phyloP scores from a whole-genome alignment of 2,888 invertebrate genomes.

The Polydrusus pterygomalis region DNA sequence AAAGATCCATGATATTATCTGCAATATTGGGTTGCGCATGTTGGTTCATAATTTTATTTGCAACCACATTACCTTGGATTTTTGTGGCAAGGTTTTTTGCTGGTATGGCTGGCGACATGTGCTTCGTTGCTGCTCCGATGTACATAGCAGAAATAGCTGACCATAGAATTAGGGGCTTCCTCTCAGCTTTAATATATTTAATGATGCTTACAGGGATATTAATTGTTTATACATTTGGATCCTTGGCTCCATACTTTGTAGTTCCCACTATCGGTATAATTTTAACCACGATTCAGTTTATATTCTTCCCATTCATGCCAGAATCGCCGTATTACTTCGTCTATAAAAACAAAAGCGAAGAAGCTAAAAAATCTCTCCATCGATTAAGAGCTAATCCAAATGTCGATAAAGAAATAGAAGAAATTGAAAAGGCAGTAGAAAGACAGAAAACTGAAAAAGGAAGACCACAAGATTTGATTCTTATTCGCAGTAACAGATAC shows the following conservation, averaged over 20 bases:
- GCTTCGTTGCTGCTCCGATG: constrained; percentile 69
- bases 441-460: constrained; percentile 67
- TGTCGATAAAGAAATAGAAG: constrained; percentile 65
- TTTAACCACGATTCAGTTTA: constrained; percentile 63
- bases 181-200: constrained; percentile 67
- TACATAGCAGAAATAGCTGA: constrained; percentile 69
- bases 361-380: constrained; percentile 64
- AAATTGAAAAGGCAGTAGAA: constrained; percentile 63
- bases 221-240: constrained; percentile 66
- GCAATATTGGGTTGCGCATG: constrained; percentile 62
- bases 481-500: constrained; percentile 67
- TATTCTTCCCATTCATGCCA: constrained; percentile 68
- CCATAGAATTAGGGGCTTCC: constrained; percentile 67
- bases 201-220: constrained; percentile 68
- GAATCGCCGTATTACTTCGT: constrained; percentile 61
- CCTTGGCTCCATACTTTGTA: constrained; percentile 64
- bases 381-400: constrained; percentile 62
- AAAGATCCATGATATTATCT: constrained; percentile 64
- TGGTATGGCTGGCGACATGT: constrained; percentile 65
- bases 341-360: constrained; percentile 63
- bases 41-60: constrained; percentile 65
- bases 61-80: constrained; percentile 60
- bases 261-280: constrained; percentile 35
- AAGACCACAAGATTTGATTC: constrained; percentile 66
- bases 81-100: constrained; percentile 64